phyloP scores from a whole-genome alignment of 2,888 invertebrate species.

The Netelia melanura region DNA sequence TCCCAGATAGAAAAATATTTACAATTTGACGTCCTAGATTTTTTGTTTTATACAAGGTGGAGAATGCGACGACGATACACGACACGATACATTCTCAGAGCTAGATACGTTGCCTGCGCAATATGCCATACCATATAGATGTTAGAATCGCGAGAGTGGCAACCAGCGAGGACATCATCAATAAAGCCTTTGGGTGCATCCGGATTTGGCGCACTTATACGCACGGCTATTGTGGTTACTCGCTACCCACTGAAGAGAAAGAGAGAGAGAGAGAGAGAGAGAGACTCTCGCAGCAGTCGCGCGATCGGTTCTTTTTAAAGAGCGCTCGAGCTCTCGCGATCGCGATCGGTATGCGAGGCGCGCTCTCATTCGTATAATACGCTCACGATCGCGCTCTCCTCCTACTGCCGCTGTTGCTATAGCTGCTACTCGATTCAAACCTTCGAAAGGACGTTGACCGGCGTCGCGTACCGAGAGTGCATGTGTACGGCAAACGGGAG shows the following conservation, averaged over 20 bases:
- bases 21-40: slow-evolving; percentile 18
- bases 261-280: slow-evolving; percentile 37
- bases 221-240: slow-evolving; percentile 31
- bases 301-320: slow-evolving; percentile 57
- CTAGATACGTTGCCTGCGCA: slow-evolving; percentile 37
- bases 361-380: slow-evolving; percentile 76
- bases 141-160: slow-evolving; percentile 27
- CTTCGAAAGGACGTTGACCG: slow-evolving; percentile 83
- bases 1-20: not conserved
- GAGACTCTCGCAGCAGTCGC: slow-evolving; percentile 18
- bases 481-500: slow-evolving; percentile 7
- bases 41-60: slow-evolving; percentile 22
- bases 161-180: slow-evolving; percentile 38
- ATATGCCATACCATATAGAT: slow-evolving; percentile 38
- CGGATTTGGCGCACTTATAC: slow-evolving; percentile 57
- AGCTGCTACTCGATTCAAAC: slow-evolving; percentile 73
- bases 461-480: slow-evolving; percentile 32
- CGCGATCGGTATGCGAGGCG: slow-evolving; percentile 79
- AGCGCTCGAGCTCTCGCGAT: slow-evolving; percentile 60
- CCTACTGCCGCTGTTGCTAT: slow-evolving; percentile 50
- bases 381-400: slow-evolving; percentile 72
- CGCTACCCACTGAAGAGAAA: not conserved
- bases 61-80: slow-evolving; percentile 40
- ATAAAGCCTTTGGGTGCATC: slow-evolving; percentile 56
- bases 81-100: slow-evolving; percentile 37